Evolutionary conservation across 2,113 vertebrate genomes (phyloP), one percentile per base, ranked within the genome.

Genomic region (Barbus barbus): DNA sequence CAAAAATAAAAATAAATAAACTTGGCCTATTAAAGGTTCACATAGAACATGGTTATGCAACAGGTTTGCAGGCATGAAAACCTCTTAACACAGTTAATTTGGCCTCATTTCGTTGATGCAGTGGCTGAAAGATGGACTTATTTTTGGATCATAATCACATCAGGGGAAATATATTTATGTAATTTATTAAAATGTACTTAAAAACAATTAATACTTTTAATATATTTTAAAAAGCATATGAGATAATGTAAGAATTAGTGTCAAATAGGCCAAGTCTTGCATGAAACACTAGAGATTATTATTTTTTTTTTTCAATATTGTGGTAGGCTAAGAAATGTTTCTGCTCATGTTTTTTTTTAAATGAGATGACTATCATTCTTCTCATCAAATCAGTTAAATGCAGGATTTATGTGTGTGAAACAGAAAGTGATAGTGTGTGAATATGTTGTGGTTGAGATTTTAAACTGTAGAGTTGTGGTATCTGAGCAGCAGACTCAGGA

Each of bases 81-180:
- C n/a, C n/a, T n/a, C n/a, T n/a, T n/a, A 41, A 16, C 53, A 61
- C 7, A 61, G n/a, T 44, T 44, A 26, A 61, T 44, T 44, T 78
- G 77, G 36, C 56, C 56, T 61, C n/a, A 61, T 78, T 78, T 78
- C 2, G 7, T 44, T 78, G 13, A 60, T 60, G 76, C n/a, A n/a
- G n/a, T n/a, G n/a, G n/a, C n/a, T n/a, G n/a, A n/a, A n/a, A n/a
- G n/a, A n/a, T n/a, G n/a, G 36, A 8, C 51, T 7, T 58, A 9
- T 58, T 56, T 77, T 38, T 60, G 20, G 5, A 58, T 22, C 20
- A 38, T 77, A 26, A 78, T 7, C 7, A 26, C n/a, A 14, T 12
- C 31, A 14, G 33, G 41, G 8, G 13, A 79, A 26, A 16, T 44
- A 6, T 63, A 60, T 78, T 9, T 77, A 58, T 58, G 9, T 56